Evolutionary conservation across 2,888 invertebrate species (phyloP).

Genomic region (Hypomecis atomaria): DNA sequence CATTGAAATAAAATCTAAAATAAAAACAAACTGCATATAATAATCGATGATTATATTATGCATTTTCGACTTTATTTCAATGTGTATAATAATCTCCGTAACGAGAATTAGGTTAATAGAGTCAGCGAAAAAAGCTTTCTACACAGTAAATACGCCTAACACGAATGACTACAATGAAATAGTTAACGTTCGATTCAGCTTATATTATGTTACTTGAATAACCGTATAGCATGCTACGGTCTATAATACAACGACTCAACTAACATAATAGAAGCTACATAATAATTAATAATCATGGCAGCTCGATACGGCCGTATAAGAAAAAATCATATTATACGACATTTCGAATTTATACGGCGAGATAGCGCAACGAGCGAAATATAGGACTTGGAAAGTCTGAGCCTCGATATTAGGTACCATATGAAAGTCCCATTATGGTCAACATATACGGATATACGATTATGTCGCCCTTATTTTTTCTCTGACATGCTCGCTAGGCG

Average conservation of each 20-base stretch:
- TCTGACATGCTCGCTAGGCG: slow-evolving; percentile 16
- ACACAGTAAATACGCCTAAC: slow-evolving; percentile 57
- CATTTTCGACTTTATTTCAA: neutral
- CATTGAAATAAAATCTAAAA: slow-evolving; percentile 1
- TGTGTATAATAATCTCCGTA: neutral
- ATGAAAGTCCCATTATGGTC: slow-evolving; percentile 1
- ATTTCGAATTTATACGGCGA: slow-evolving; percentile 17
- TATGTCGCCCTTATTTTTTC: neutral
- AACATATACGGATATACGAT: slow-evolving; percentile 1
- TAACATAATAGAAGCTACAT: slow-evolving; percentile 22
- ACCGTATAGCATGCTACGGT: slow-evolving; percentile 28
- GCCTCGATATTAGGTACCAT: slow-evolving; percentile 3
- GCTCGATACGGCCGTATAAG: slow-evolving; percentile 66
- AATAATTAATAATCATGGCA: slow-evolving; percentile 58
- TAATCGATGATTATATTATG: neutral
- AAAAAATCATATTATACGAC: slow-evolving; percentile 10
- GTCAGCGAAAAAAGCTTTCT: slow-evolving; percentile 48
- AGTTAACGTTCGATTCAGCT: slow-evolving; percentile 52
- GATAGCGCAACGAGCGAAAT: slow-evolving; percentile 33
- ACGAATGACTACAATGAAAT: slow-evolving; percentile 66
- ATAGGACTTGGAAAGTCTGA: slow-evolving; percentile 11
- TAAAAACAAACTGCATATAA: neutral
- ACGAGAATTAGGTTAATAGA: neutral
- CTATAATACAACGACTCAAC: slow-evolving; percentile 13
- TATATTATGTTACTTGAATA: slow-evolving; percentile 55